Base-by-base conservation (phyloP, 2,797 vertebrate species). In the Iguana delicatissima region DNA sequence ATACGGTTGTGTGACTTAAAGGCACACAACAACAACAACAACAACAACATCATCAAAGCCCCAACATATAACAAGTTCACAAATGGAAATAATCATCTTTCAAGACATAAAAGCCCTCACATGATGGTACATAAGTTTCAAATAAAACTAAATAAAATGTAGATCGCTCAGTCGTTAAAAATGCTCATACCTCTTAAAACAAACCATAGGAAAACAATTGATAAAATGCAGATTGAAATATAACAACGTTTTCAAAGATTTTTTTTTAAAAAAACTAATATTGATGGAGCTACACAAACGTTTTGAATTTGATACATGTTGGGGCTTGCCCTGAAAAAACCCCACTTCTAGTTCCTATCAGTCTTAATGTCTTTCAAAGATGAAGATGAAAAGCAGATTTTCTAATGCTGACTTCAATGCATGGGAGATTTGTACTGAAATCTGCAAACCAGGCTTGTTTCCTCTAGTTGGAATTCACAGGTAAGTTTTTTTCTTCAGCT, bases 401-500 rank as follows among this genome's bases (percentile, higher is more conserved):
- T 74, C 35, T 74, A 38, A 35, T 5, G 20, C 6, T 35, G 72
- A 42, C 22, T 1, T 22, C 74, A 76, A 42, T 42, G 74, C 38
- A 38, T 42, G 18, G 18, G 26, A 76, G 32, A 3, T 4, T 14
- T 73, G 13, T n/a, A 16, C 1, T 3, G 74, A 38, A 82, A 32
- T 62, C n/a, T 69, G 3, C 35, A 18, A 20, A 35, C 18, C 42
- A n/a, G 42, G 14, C 64, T 85, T 1, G 16, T 32, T 57, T 3
- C 74, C 91, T 90, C 88, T 1, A 59, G 2, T 42, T 69, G 24
- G 73, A 35, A 50, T 57, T 13, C 50, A 20, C 59, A 13, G 83
- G 38, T 24, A 80, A 85, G 89, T 76, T 46, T 89, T 77, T 87
- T 69, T 64, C n/a, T 85, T 80, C 88, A 35, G 29, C 91, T 87